Base-by-base conservation (phyloP, 2,113 vertebrate genomes). In the Phylloscopus trochiloides region DNA sequence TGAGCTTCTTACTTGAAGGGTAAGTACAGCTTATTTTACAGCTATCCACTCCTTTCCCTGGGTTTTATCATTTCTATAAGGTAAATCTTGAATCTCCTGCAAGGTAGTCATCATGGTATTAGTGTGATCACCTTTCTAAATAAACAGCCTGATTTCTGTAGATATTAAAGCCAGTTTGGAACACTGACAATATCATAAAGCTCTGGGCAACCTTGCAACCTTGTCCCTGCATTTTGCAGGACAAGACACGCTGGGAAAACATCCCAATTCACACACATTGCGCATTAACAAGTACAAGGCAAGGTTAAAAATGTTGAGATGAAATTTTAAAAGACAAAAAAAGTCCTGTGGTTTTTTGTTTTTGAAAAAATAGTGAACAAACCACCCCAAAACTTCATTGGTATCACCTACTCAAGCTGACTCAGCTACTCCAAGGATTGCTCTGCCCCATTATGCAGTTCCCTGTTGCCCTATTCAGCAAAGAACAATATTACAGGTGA, bases 101-200 rank as follows among this genome's bases (percentile, higher is more conserved):
- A 72, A 40, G 17, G 6, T 6, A 45, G 3, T 4, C 14, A 5
- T 28, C 16, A 12, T 19, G 1, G 3, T 45, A 24, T 57, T 43
- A 28, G 1, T 31, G 25, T 51, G 24, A 62, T 59, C 2, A 2
- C 9, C 14, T n/a, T 67, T 65, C 22, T 36, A 14, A 59, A 16
- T 18, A 38, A 57, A 8, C 19, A 52, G 18, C 34, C 8, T 31
- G 14, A 20, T 28, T 75, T n/a, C 20, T 48, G 8, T 7, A 16
- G 10, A 7, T 10, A 1, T 4, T 61, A 20, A 67, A 70, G 13
- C 9, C 0, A 0, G 2, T 54, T 6, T 38, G 31, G 38, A 67
- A 3, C 6, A 17, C 25, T 8, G 18, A 29, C 17, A 76, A 72
- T 63, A 63, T 9, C 3, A 1, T 11, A 5, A 10, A 63, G 17